Conservation (phyloP, 2,888 invertebrate species). For the Campoletis raptor region DNA sequence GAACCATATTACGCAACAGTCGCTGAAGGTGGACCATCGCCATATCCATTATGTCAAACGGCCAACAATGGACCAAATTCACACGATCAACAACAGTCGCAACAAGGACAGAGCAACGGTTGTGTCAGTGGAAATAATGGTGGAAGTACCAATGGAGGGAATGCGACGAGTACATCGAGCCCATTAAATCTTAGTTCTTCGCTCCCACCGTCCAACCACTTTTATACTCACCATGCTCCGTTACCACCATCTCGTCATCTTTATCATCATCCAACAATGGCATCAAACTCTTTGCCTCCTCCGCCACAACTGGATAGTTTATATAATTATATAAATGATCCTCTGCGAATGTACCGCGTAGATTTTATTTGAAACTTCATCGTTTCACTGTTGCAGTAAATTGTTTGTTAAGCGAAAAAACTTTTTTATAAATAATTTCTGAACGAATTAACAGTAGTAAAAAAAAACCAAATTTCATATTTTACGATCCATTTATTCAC, state of each 20-base stretch:
- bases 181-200: constrained; percentile 76
- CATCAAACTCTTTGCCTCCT: constrained; percentile 75
- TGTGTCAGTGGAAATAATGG: constrained; percentile 73
- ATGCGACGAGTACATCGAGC: constrained; percentile 78
- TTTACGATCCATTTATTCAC: no score
- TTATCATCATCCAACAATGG: constrained; percentile 79
- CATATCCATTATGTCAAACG: constrained; percentile 84
- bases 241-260: constrained; percentile 72
- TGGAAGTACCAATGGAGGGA: constrained; percentile 72
- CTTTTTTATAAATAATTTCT: no score
- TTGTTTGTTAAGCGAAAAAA: no score
- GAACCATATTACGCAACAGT: constrained; percentile 84
- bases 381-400: no score
- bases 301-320: constrained; percentile 81
- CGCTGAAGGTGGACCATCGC: constrained; percentile 82
- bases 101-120: constrained; percentile 75
- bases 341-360: no score
- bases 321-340: no score
- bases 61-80: constrained; percentile 78
- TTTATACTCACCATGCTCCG: constrained; percentile 77
- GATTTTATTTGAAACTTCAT: no score
- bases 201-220: constrained; percentile 77
- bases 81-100: constrained; percentile 75
- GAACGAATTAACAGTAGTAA: no score
- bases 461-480: no score